Evolutionary conservation across 1,140 invertebrate genomes (phyloP), one percentile per base, ranked within the genome.

Genomic region (Vanessa atalanta): DNA sequence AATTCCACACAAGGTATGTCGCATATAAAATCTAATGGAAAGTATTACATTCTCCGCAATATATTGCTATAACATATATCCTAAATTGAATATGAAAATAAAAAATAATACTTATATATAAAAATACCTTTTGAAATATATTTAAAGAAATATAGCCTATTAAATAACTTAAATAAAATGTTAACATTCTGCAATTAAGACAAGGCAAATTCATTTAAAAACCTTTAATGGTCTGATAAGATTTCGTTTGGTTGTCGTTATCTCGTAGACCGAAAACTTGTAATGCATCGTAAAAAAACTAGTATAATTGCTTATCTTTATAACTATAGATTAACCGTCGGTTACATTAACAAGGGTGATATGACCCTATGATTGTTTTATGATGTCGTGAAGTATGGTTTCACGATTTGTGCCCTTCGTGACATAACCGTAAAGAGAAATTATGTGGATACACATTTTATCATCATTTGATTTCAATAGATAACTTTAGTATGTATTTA

Each of bases 301-400:
- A 78, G 69, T 23, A 68, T 66, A 78, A 77, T 73, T 61, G 70
- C 50, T 78, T 83, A 82, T 85, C 82, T 82, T 82, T 78, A 81
- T 70, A 79, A 76, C 82, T 79, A 70, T 74, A 80, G 73, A 84
- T 83, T 78, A 83, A 80, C 73, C 69, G 69, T 55, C 65, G 76
- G 77, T 78, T 77, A 82, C 73, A 76, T 84, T 85, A 85, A 85
- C 81, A 75, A 79, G 75, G 72, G 75, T 79, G 75, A 81, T 83
- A 85, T 81, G 77, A 73, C 68, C 73, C 77, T 75, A 84, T 83
- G 85, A 84, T 84, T 80, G 80, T 80, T 84, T 87, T 83, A 87
- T 67, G 81, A 77, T 72, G 77, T 61, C 78, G 76, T 87, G 82
- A 87, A 84, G 72, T 78, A 75, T 68, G 63, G 68, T 63, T 79